Evolutionary conservation across 2,113 vertebrate genomes (phyloP).

Genomic region (Syrrhaptes paradoxus): DNA sequence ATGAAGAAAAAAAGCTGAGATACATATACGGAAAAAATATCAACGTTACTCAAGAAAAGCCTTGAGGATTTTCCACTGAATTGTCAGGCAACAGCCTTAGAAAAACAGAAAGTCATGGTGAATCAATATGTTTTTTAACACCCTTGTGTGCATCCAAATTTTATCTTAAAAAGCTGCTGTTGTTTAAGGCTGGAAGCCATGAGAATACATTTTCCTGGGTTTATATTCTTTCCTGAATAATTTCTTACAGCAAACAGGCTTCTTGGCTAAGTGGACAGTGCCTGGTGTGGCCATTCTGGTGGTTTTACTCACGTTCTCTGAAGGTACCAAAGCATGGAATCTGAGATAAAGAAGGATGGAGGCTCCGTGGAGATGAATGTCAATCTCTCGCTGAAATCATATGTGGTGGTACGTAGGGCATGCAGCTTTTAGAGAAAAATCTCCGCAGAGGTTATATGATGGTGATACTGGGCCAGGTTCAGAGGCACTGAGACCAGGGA

Average conservation of each 20-base stretch:
- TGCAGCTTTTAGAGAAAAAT: not conserved
- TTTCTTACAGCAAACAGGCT: not conserved
- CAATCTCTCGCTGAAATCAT: no score
- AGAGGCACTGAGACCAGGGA: not conserved
- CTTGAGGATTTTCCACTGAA: not conserved
- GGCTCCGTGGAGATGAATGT: not conserved
- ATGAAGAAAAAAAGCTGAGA: not conserved
- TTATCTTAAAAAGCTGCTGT: not conserved
- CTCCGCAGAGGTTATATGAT: not conserved
- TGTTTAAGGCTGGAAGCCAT: not conserved
- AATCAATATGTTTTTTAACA: not conserved
- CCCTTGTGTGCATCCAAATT: not conserved
- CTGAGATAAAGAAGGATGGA: not conserved
- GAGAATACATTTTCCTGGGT: not conserved
- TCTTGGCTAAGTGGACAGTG: not conserved
- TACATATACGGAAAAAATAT: not conserved
- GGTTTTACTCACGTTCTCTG: accelerated
- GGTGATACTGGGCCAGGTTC: no score
- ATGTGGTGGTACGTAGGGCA: not conserved
- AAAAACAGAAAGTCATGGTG: not conserved
- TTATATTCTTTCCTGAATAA: not conserved
- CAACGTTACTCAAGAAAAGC: not conserved
- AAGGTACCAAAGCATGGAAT: accelerated
- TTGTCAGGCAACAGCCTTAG: not conserved
- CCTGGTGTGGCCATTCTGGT: not conserved